Conservation (phyloP, 2,113 vertebrate species). For the Callaeas wilsoni region DNA sequence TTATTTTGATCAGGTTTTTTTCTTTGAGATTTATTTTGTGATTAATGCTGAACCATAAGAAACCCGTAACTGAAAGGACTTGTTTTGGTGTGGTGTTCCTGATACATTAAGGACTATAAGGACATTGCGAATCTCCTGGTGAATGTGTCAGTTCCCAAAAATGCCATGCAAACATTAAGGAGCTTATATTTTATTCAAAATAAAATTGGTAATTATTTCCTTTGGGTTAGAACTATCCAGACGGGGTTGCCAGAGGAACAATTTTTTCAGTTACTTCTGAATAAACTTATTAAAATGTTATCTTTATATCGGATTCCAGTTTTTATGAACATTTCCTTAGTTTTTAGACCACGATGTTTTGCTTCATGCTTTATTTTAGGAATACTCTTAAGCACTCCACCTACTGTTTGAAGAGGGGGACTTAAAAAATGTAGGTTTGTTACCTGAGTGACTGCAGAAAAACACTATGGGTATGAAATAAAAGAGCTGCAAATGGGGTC, state of each 20-base stretch:
- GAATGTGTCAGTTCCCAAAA: background rate
- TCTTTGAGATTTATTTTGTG: background rate
- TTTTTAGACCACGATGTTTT: background rate
- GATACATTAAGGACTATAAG: background rate
- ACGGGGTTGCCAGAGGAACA: slow-evolving; percentile 10
- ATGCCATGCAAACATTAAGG: background rate
- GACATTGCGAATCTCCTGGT: background rate
- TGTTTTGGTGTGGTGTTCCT: background rate
- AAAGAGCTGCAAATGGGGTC: background rate
- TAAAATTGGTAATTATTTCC: background rate
- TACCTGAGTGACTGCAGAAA: background rate
- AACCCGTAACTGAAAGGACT: background rate
- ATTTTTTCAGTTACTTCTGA: background rate
- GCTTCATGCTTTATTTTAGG: background rate
- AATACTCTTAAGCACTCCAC: background rate
- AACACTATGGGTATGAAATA: background rate
- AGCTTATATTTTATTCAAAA: background rate
- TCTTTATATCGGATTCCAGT: slow-evolving; percentile 43
- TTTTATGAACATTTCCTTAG: slow-evolving; percentile 7
- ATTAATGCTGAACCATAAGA: background rate
- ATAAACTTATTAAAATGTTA: slow-evolving; percentile 34
- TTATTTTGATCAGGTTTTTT: background rate
- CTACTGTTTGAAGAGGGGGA: background rate
- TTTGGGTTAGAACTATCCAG: background rate
- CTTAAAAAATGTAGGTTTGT: background rate